phyloP scores from a whole-genome alignment of 2,797 vertebrate genomes.

The Podarcis lilfordi region DNA sequence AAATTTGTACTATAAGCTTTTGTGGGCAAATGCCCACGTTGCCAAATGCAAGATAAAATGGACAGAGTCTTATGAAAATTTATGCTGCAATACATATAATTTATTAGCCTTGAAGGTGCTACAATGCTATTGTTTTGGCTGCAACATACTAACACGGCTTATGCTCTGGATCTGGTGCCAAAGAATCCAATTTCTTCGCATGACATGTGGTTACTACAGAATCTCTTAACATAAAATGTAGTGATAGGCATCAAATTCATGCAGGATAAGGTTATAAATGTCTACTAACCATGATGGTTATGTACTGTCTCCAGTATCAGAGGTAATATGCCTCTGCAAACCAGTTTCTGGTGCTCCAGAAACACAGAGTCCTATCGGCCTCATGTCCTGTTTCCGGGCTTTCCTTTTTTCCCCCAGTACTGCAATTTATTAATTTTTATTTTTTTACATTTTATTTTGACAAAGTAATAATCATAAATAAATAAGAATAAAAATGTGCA shows the following conservation, averaged over 20 bases:
- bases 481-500: too few relatives aligned
- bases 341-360: neutral
- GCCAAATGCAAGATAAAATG: neutral
- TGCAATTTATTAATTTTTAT: too few relatives aligned
- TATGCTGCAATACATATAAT: neutral
- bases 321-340: neutral
- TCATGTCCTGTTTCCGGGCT: neutral
- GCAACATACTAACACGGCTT: neutral
- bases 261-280: neutral
- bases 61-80: neutral
- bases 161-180: neutral
- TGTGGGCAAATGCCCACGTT: neutral
- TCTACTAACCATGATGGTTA: neutral
- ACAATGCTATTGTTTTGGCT: neutral
- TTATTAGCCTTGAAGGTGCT: neutral
- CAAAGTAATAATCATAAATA: too few relatives aligned
- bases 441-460: too few relatives aligned
- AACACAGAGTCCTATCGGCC: neutral
- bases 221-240: neutral
- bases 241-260: neutral
- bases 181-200: neutral
- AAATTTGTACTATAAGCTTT: neutral
- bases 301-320: neutral
- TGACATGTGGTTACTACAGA: neutral
- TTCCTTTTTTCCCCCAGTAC: neutral